Evolutionary conservation across 2,797 vertebrate genomes (phyloP), one percentile per base, ranked within the genome.

Genomic region (Threskiornis aethiopicus): DNA sequence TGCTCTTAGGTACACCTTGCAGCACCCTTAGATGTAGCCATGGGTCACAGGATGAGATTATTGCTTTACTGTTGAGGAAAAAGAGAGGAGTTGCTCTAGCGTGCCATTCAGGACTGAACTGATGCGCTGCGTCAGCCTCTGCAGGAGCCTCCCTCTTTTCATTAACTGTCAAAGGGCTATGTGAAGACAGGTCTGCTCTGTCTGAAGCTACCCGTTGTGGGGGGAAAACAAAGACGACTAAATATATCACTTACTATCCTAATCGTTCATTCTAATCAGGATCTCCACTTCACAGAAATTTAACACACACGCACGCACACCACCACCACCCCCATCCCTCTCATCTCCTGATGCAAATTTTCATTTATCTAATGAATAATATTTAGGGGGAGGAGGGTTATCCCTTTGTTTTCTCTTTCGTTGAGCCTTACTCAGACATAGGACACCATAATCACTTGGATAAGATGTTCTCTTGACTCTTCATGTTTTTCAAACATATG

Each of bases 261-360:
- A 66, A 55, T 58, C 0, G 0, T 85, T 85, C 41, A 29, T 10
- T 69, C 31, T 39, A 55, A 66, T 51, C 7, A 21, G 2, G 4
- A 51, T 52, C 11, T 49, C 37, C 14, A 11, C 33, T 46, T 76
- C 41, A 55, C 35, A 86, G 64, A 70, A 86, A 59, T 54, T 24
- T 29, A 62, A 62, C 1, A 6, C 9, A 17, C 26, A 33, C 16
- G 6, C 0, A 8, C 8, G 4, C 37, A 13, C 4, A 13, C 24
- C 14, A 16, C 18, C 5, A 5, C 17, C 4, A 5, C 17, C 25
- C 7, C 8, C 20, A 44, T 16, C 29, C 28, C 22, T 57, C 28
- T 44, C n/a, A 31, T 75, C 76, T 79, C 58, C 47, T 83, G 65
- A 49, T 28, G 39, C 4, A 65, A 89, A 29, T 29, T 64, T 84